Conservation (phyloP, 2,797 vertebrate genomes). For the Lophura swinhoii region DNA sequence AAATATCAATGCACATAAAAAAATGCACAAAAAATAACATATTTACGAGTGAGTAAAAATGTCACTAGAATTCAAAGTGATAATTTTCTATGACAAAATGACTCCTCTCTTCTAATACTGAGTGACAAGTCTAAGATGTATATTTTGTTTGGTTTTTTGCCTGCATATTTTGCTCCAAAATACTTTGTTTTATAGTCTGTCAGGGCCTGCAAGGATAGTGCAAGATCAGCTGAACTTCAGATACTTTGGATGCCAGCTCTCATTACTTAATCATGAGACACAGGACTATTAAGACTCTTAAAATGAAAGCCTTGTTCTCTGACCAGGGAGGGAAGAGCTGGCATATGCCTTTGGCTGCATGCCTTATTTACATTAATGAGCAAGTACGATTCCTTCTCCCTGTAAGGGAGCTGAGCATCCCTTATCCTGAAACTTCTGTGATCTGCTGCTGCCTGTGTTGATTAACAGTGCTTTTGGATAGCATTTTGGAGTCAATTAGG, state of each 20-base stretch:
- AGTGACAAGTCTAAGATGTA: not conserved
- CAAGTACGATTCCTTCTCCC: slow-evolving; percentile 61
- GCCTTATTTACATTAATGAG: slow-evolving; percentile 80
- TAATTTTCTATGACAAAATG: not conserved
- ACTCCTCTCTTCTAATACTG: not conserved
- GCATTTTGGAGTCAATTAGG: not conserved
- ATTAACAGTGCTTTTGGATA: not conserved
- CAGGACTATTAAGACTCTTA: slow-evolving; percentile 78
- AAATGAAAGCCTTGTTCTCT: slow-evolving; percentile 72
- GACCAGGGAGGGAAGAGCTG: slow-evolving; percentile 67
- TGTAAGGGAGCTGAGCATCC: not conserved
- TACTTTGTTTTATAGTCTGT: slow-evolving; percentile 70
- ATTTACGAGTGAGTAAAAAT: not conserved
- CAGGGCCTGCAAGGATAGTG: slow-evolving; percentile 69
- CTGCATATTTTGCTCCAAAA: slow-evolving; percentile 55
- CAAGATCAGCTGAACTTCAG: slow-evolving; percentile 81
- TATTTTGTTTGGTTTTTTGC: slow-evolving; percentile 26
- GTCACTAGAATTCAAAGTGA: not conserved
- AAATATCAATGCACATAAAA: not conserved
- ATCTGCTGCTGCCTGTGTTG: not conserved
- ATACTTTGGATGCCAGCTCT: slow-evolving; percentile 73
- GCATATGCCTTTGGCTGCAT: slow-evolving; percentile 76
- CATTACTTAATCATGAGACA: slow-evolving; percentile 84
- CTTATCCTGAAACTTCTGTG: slow-evolving; percentile 41
- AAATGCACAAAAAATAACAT: not conserved